These are phyloP conservation scores for Otolemur crassicaudatus DNA, from an alignment of 2,797 vertebrate genomes.

Conservation along the genomic window DNA sequence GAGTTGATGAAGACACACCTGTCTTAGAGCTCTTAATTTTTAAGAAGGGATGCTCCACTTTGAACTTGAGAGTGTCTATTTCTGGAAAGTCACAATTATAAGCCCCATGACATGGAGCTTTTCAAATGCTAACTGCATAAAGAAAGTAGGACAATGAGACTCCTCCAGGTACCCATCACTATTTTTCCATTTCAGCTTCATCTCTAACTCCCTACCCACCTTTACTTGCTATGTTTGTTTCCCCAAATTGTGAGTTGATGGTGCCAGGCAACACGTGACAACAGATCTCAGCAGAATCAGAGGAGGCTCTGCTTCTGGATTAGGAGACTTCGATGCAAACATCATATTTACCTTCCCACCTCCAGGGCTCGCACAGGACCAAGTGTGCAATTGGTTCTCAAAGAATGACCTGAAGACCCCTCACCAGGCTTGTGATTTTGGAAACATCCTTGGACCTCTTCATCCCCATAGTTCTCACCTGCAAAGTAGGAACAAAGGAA, in stretches of 20 bases:
- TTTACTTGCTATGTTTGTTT: not conserved
- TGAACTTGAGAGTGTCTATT: not conserved
- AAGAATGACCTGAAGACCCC: not conserved
- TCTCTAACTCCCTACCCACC: too few relatives aligned
- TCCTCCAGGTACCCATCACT: not conserved
- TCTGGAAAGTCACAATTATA: not conserved
- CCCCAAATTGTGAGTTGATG: not conserved
- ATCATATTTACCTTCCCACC: rapidly evolving
- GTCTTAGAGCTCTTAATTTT: not conserved
- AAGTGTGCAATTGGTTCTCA: not conserved
- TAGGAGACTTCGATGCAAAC: not conserved
- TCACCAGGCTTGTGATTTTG: not conserved
- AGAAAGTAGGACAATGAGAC: not conserved
- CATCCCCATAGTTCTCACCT: not conserved
- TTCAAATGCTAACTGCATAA: not conserved
- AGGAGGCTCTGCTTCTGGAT: not conserved
- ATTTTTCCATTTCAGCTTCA: not conserved
- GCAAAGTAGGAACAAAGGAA: not conserved
- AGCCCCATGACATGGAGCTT: not conserved
- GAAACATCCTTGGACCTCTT: not conserved
- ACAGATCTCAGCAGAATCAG: too few relatives aligned
- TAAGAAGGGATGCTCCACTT: not conserved
- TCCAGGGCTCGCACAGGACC: not conserved
- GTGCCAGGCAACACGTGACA: not conserved
- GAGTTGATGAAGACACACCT: not conserved